Base-by-base conservation (phyloP, 2,113 vertebrate species). In the Pelecanus crispus region DNA sequence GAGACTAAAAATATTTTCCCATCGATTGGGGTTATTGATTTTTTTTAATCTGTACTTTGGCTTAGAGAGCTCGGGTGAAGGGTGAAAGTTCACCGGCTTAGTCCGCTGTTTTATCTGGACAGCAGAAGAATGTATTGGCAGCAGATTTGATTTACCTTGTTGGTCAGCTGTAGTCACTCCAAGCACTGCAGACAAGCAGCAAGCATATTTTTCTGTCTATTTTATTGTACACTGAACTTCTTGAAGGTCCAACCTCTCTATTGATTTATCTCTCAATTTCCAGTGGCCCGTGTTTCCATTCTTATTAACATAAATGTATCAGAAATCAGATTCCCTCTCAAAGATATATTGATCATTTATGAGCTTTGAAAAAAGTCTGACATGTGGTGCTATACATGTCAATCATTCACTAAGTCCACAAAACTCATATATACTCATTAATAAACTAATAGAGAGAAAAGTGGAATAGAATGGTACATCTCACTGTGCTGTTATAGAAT, bases 21-120 rank as follows among this genome's bases (percentile, higher is more conserved):
- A 99, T 99, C 97, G 98, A 99, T 98, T 98, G 97, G 97, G 91
- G 97, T 94, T 97, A 99, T 99, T 98, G 98, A 98, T 98, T 99
- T 99, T 98, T 98, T 98, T 98, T 97, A 98, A 98, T 98, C 98
- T 98, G 98, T 98, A 98, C 98, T 98, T 98, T 98, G 98, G 98
- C 98, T 98, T 98, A 98, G 98, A 98, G 98, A 98, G 98, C 97
- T 94, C 11, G 97, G 98, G 98, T 98, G 98, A 98, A 98, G 98
- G 98, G 98, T 99, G 98, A 98, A 98, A 98, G 98, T 98, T 98
- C 98, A 98, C 92, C 58, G 95, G 98, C 98, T 98, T 98, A 98
- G 97, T 98, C 97, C 98, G 97, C 96, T 97, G 98, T 98, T 98
- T 98, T 98, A 98, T 97, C 97, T 97, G 98, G 98, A 98, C 98